Base-by-base conservation (phyloP, 1,140 invertebrate genomes). In the Polypedilum pembai region DNA sequence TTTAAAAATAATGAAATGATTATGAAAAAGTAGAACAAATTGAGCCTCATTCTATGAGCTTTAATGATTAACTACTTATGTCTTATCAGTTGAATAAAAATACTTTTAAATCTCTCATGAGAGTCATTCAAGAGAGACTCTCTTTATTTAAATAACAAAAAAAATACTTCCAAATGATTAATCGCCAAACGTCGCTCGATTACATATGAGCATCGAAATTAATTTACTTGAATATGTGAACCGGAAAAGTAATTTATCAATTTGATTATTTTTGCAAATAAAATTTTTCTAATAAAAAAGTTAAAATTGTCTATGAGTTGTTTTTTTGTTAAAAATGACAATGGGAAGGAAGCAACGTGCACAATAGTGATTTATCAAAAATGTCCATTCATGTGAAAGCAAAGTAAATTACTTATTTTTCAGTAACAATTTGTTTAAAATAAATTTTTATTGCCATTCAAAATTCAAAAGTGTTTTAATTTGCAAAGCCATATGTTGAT, bases 211-310 rank as follows among this genome's bases (percentile, higher is more conserved):
- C n/a, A 56, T 56, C n/a, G 45, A 15, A 15, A 56, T 15, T 17
- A 56, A 56, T 56, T 56, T 17, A 17, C 45, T 15, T 56, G 45
- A 15, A 17, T 56, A 12, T 21, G 15, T 69, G 65, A 69, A 10
- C 65, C 65, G 65, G 65, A 69, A 69, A 69, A 18, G 8, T 18
- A 69, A 69, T 69, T 69, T 69, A 69, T 69, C 65, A 69, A 69
- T 69, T 21, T 69, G n/a, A 21, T 33, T 10, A 69, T 56, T 8
- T 56, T 56, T 56, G 45, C 45, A 20, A 69, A 69, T 18, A 69
- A 20, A 20, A 15, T 56, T 56, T 56, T 56, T 8, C 10, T 12
- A 56, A 15, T 12, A 17, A 17, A 17, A 17, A 56, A 56, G n/a
- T 56, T 15, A 56, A 17, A 15, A 17, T 15, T 18, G 65, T 69